phyloP scores from a whole-genome alignment of 2,888 invertebrate species.

The Epinotia bilunana region DNA sequence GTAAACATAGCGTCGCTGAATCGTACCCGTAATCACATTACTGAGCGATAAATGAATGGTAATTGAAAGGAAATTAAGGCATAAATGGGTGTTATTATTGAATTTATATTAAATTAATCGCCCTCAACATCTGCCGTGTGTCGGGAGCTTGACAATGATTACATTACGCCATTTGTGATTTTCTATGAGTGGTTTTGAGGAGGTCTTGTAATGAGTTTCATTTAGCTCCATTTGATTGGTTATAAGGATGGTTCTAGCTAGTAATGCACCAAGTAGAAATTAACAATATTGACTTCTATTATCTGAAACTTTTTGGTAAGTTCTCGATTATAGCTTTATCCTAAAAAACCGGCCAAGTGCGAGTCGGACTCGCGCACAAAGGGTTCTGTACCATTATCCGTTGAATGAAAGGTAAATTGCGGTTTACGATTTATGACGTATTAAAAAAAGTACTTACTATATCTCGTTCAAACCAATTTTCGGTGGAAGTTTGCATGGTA shows the following conservation, averaged over 20 bases:
- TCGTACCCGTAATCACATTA: constrained; percentile 70
- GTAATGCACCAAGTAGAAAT: too few species aligned
- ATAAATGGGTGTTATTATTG: constrained; percentile 84
- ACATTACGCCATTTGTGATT: constrained; percentile 54
- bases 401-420: too few species aligned
- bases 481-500: too few species aligned
- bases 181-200: constrained; percentile 41
- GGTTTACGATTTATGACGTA: too few species aligned
- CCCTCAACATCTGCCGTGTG: constrained; percentile 78
- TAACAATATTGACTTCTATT: too few species aligned
- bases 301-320: too few species aligned
- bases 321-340: too few species aligned
- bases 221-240: constrained; percentile 17
- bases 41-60: constrained; percentile 81
- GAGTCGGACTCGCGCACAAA: too few species aligned
- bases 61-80: constrained; percentile 84
- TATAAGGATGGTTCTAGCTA: not conserved
- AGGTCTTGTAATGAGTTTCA: constrained; percentile 30
- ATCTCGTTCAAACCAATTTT: too few species aligned
- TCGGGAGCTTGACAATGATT: constrained; percentile 55
- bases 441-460: too few species aligned
- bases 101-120: constrained; percentile 84
- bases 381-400: too few species aligned
- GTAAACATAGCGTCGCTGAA: constrained; percentile 28
- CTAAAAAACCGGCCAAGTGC: too few species aligned